Base-by-base conservation (phyloP, 2,797 vertebrate genomes). In the Rhinatrema bivittatum region DNA sequence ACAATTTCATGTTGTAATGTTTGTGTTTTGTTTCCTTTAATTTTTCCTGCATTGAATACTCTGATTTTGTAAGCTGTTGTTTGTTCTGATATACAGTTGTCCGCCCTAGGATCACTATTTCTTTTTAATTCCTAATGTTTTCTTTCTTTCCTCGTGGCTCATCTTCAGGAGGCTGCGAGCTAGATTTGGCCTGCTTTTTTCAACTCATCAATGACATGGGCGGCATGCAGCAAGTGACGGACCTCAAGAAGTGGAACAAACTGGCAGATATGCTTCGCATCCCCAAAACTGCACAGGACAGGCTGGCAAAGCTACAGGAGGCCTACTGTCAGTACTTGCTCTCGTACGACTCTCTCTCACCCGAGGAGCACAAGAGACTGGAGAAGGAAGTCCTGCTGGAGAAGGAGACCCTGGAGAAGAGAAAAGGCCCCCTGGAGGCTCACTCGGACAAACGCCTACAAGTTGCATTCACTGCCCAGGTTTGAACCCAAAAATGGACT, bases 151-250 rank as follows among this genome's bases (percentile, higher is more conserved):
- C 46, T 20, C 35, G 24, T 8, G 0, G 1, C 0, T 0, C 44
- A 26, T 44, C 23, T 10, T 5, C 58, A 95, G 96, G 96, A 69
- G 96, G 96, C 78, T 99, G 96, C 8, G 96, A 99, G 87, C 85
- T 99, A 50, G 95, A 99, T 84, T 79, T 99, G 84, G 92, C 95
- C 58, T 91, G 92, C 62, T 98, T 99, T 76, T 95, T 97, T 64
- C 95, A 97, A 76, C 84, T 98, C 73, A 95, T 99, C 65, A 93
- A 92, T 2, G 95, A 98, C 82, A 97, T 99, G 96, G 96, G 96
- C 10, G 96, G 96, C 70, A 98, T 99, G 94, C 95, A 99, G 87
- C 93, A 96, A 85, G 95, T 98, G 80, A 98, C 95, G 86, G 96
- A 98, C 87, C 91, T 94, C 84, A 98, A 98, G 84, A 97, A 96